These are phyloP conservation scores for Barypeithes pellucidus DNA, from an alignment of 2,888 invertebrate species.

Conservation along the genomic window DNA sequence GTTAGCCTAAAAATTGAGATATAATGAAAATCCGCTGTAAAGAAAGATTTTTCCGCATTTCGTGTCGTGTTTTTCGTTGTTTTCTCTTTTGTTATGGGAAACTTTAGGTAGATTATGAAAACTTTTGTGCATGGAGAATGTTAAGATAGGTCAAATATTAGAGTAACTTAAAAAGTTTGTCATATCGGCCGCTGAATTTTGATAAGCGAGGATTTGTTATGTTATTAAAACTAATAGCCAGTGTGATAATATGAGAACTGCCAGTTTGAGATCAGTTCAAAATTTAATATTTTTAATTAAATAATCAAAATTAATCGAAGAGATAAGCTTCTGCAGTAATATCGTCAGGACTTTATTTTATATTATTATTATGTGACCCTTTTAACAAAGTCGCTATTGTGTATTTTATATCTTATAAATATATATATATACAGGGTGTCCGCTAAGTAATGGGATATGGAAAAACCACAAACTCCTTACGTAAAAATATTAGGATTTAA, in stretches of 20 bases:
- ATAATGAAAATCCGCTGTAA: slow-evolving; percentile 38
- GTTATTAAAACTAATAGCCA: neutral
- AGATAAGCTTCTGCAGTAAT: too few species aligned
- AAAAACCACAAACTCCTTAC: too few species aligned
- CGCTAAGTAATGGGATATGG: too few species aligned
- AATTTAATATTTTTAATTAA: neutral
- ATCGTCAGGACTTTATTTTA: too few species aligned
- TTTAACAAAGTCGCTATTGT: too few species aligned
- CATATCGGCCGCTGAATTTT: neutral
- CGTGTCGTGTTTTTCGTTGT: slow-evolving; percentile 27
- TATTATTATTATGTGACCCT: too few species aligned
- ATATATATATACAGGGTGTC: too few species aligned
- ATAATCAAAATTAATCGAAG: too few species aligned
- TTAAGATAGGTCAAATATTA: slow-evolving; percentile 28
- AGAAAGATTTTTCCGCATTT: slow-evolving; percentile 30
- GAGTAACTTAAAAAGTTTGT: neutral
- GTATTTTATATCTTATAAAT: too few species aligned
- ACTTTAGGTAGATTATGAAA: slow-evolving; percentile 19
- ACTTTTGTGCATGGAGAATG: slow-evolving; percentile 13
- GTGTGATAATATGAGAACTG: too few species aligned
- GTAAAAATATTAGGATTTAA: too few species aligned
- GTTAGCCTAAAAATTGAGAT: slow-evolving; percentile 49
- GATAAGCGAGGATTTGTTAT: neutral
- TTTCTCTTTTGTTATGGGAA: slow-evolving; percentile 31
- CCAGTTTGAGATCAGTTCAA: neutral